Evolutionary conservation across 2,113 vertebrate genomes (phyloP).

Genomic region (Climacteris rufus): DNA sequence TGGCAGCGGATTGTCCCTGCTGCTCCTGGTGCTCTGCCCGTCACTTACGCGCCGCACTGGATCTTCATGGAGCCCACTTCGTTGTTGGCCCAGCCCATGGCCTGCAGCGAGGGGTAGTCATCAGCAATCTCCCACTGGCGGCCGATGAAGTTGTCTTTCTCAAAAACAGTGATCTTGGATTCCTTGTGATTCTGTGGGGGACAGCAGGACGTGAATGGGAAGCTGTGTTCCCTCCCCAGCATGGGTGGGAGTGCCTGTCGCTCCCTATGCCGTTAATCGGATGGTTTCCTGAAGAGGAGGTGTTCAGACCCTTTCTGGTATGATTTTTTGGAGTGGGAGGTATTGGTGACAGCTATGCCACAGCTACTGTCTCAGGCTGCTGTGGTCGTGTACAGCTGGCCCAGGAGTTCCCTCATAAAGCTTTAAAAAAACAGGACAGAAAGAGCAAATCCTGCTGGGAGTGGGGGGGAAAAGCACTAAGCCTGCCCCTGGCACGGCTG

Average conservation of each 20-base stretch:
- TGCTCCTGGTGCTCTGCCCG: background rate
- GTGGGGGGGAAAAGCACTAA: accelerated
- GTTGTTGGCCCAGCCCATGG: conserved; percentile 94
- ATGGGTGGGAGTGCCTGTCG: background rate
- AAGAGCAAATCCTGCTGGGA: background rate
- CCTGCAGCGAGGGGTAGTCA: conserved; percentile 94
- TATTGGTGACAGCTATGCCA: background rate
- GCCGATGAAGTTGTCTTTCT: conserved; percentile 94
- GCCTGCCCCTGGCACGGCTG: background rate
- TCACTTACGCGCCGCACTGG: conserved; percentile 88
- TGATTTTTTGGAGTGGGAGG: background rate
- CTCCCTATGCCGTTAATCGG: accelerated
- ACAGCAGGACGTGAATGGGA: background rate
- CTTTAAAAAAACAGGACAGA: background rate
- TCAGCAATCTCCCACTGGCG: conserved; percentile 89
- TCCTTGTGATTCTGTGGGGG: conserved; percentile 88
- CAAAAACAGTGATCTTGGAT: conserved; percentile 89
- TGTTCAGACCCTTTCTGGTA: background rate
- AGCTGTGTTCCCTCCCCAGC: background rate
- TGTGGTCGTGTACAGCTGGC: background rate
- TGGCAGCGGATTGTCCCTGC: background rate
- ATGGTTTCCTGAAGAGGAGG: background rate
- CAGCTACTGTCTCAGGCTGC: background rate
- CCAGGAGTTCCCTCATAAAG: background rate
- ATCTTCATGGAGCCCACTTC: conserved; percentile 97